phyloP scores from a whole-genome alignment of 1,140 invertebrate genomes.

The Lucilia sericata region DNA sequence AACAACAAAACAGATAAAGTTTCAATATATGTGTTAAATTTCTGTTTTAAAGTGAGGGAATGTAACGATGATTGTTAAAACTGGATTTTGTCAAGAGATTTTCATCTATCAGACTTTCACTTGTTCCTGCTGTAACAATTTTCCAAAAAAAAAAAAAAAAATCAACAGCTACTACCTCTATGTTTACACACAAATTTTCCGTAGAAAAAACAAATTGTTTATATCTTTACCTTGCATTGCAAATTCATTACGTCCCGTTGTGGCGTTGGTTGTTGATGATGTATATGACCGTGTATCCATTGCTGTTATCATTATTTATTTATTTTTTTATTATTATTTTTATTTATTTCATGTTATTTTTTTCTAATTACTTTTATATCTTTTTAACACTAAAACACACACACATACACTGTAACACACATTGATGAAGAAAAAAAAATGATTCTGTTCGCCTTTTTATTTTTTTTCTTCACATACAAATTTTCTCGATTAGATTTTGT shows the following conservation, averaged over 20 bases:
- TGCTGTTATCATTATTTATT: constrained; percentile 60
- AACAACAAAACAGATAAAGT: neutral
- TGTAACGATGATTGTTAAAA: constrained; percentile 59
- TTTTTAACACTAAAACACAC: constrained; percentile 13
- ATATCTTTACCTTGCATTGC: constrained; percentile 63
- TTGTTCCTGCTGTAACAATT: constrained; percentile 3
- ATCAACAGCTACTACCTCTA: too few species aligned
- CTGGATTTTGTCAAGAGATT: neutral
- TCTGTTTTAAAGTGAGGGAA: neutral
- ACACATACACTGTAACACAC: constrained; percentile 35
- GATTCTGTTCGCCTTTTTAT: neutral
- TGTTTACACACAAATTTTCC: too few species aligned
- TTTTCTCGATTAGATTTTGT: neutral
- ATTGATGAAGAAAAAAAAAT: constrained; percentile 21
- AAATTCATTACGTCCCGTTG: constrained; percentile 63
- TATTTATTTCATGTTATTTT: neutral
- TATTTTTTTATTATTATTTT: constrained; percentile 50
- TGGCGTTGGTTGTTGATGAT: constrained; percentile 18
- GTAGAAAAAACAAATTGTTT: constrained; percentile 20
- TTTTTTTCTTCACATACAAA: neutral
- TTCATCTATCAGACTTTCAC: constrained; percentile 8
- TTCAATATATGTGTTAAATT: neutral
- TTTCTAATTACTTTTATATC: neutral
- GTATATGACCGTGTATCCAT: constrained; percentile 66
- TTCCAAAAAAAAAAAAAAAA: neutral